These are phyloP conservation scores for Rhyacophila evoluta DNA, from an alignment of 2,888 invertebrate species.

Conservation along the genomic window DNA sequence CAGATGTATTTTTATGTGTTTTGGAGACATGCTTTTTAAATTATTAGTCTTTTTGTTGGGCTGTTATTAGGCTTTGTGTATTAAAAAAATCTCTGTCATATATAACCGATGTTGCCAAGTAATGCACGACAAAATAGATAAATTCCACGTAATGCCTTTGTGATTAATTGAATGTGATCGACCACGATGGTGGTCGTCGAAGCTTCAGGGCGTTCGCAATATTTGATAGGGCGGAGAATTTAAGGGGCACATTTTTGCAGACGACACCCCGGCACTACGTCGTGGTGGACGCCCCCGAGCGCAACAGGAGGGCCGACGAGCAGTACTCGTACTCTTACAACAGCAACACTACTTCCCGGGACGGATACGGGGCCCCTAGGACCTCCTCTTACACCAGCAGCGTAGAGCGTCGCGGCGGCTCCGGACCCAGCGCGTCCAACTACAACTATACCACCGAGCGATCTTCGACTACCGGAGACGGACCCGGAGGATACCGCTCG, in stretches of 20 bases:
- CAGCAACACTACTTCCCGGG: slow-evolving; percentile 71
- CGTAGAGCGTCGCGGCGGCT: slow-evolving; percentile 77
- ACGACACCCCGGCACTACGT: slow-evolving; percentile 92
- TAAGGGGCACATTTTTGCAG: slow-evolving; percentile 73
- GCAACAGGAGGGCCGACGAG: slow-evolving; percentile 79
- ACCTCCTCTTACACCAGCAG: slow-evolving; percentile 77
- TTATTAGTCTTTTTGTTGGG: no score
- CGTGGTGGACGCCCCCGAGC: slow-evolving; percentile 81
- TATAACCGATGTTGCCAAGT: neutral
- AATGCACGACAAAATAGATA: neutral
- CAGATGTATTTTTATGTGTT: no score
- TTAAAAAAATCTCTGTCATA: neutral
- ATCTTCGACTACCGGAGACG: slow-evolving; percentile 75
- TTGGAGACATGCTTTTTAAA: no score
- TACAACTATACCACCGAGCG: slow-evolving; percentile 83
- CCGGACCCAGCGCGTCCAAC: slow-evolving; percentile 75
- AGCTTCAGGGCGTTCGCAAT: neutral
- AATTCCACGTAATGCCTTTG: neutral
- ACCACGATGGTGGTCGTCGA: neutral
- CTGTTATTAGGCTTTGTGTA: no score
- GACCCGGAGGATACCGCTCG: slow-evolving; percentile 81
- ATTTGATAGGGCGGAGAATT: slow-evolving; percentile 20
- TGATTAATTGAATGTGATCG: neutral
- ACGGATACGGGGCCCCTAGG: slow-evolving; percentile 68
- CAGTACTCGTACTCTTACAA: slow-evolving; percentile 89